phyloP scores from a whole-genome alignment of 2,113 vertebrate species.

The Melanerpes formicivorus region DNA sequence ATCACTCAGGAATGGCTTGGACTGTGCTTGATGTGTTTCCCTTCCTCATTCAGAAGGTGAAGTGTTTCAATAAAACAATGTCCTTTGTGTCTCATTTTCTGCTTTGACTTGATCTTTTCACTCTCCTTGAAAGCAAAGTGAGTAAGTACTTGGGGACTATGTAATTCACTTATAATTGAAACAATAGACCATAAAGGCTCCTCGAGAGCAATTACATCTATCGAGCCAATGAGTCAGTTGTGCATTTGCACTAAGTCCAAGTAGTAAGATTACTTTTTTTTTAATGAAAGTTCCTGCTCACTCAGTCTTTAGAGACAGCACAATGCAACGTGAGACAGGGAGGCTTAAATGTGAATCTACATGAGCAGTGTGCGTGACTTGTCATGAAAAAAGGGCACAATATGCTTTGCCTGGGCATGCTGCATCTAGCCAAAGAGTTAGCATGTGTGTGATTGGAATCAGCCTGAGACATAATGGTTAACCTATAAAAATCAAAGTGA shows the following conservation, averaged over 20 bases:
- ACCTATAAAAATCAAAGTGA: neutral
- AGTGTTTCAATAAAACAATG: neutral
- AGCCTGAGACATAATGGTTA: neutral
- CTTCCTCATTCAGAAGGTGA: neutral
- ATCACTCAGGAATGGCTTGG: neutral
- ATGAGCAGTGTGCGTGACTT: neutral
- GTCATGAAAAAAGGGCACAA: neutral
- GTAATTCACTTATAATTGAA: conserved; percentile 73
- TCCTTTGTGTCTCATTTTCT: conserved; percentile 51
- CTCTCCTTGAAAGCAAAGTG: conserved; percentile 67
- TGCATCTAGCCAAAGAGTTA: neutral
- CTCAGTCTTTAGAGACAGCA: conserved; percentile 39
- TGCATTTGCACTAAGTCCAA: conserved; percentile 50
- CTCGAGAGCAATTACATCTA: conserved; percentile 67
- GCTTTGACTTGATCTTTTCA: conserved; percentile 54
- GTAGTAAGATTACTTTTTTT: conserved; percentile 48
- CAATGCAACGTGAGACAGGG: conserved; percentile 11
- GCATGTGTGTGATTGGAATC: neutral
- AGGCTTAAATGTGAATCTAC: conserved; percentile 22
- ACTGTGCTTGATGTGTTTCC: neutral
- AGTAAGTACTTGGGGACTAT: conserved; percentile 55
- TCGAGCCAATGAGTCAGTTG: conserved; percentile 55
- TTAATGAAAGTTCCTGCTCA: conserved; percentile 51
- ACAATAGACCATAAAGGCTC: conserved; percentile 66
- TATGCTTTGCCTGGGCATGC: neutral